Evolutionary conservation across 2,113 vertebrate species (phyloP).

Genomic region (Lipophrys pholis): DNA sequence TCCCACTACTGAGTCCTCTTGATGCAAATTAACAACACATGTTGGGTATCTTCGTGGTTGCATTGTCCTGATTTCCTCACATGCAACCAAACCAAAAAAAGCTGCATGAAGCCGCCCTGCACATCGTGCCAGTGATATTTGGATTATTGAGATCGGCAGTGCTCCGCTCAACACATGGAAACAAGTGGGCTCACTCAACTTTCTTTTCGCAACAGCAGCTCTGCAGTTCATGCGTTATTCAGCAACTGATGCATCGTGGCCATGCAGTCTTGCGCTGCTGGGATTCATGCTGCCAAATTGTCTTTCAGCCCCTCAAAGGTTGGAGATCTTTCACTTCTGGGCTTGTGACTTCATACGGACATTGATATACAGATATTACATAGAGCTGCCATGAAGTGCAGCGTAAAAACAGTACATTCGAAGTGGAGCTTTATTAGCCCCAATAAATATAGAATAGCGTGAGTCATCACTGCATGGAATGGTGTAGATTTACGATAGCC

Average conservation of each 20-base stretch:
- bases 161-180: background rate
- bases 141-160: background rate
- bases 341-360: too few relatives aligned
- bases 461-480: too few relatives aligned
- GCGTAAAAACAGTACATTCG: too few relatives aligned
- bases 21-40: slow-evolving; percentile 9
- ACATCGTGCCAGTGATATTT: background rate
- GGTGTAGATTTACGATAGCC: too few relatives aligned
- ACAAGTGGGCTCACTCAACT: background rate
- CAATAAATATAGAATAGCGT: too few relatives aligned
- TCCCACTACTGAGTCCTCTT: background rate
- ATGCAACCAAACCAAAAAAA: background rate
- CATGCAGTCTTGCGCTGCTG: background rate
- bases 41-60: background rate
- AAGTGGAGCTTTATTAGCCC: too few relatives aligned
- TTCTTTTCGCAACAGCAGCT: background rate
- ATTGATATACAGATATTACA: too few relatives aligned
- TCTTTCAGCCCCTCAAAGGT: too few relatives aligned
- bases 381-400: too few relatives aligned
- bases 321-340: too few relatives aligned
- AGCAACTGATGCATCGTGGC: background rate
- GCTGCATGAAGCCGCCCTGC: background rate
- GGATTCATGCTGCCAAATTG: too few relatives aligned
- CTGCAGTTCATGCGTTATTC: background rate
- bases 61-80: slow-evolving; percentile 19